A percentile compares a stretch with the other conserved stretches of the same genome.
These are phyloP conservation scores for Melanitta fusca DNA, from an alignment of 2,797 vertebrate species.

Conservation along the genomic window DNA sequence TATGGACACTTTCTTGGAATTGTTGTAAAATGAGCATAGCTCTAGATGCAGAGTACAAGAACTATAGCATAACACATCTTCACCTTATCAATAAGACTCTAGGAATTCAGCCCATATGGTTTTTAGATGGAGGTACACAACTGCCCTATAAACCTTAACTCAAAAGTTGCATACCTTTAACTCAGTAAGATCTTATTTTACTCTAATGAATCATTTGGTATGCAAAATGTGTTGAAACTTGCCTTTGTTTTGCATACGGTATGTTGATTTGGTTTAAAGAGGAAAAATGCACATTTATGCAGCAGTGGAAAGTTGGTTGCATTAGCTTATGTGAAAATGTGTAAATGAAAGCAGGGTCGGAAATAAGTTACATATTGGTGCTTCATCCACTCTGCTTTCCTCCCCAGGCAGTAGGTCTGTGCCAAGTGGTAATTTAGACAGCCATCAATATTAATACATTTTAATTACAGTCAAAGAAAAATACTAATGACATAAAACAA, in stretches of 20 bases:
- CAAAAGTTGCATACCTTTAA: not conserved
- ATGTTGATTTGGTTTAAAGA: not conserved
- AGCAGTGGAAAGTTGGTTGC: fast-evolving
- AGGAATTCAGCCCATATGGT: not conserved
- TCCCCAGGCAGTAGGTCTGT: not conserved
- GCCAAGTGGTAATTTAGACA: not conserved
- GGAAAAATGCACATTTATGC: not conserved
- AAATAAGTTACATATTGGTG: not conserved
- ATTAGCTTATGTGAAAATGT: not conserved
- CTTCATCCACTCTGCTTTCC: not conserved
- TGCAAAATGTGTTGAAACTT: not conserved
- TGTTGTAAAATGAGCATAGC: not conserved
- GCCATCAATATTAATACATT: not conserved
- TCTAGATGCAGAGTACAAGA: not conserved
- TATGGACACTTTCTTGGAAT: not conserved
- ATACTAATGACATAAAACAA: conserved; percentile 1
- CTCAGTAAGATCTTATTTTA: conserved; percentile 2
- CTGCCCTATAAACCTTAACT: not conserved
- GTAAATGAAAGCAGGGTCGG: not conserved
- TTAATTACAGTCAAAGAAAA: conserved; percentile 31
- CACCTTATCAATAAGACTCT: not conserved
- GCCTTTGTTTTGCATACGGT: not conserved
- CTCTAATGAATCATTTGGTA: conserved; percentile 38
- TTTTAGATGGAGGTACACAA: not conserved
- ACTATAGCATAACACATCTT: not conserved